A percentile compares a stretch with the other conserved stretches of the same genome.
phyloP scores from a whole-genome alignment of 2,113 vertebrate species.

The Colius striatus region DNA sequence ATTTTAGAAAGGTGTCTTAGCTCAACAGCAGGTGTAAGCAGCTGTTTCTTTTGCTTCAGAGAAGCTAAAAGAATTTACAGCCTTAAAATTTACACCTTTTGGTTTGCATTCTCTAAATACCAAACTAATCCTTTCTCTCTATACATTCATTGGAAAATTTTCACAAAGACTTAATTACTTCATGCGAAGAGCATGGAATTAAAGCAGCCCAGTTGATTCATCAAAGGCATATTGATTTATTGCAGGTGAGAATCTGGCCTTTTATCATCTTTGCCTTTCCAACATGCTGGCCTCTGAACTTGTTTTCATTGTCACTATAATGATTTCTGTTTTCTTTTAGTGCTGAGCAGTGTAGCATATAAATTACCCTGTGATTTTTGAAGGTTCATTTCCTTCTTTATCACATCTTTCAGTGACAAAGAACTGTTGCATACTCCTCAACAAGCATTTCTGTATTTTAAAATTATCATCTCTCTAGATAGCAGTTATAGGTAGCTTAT shows the following conservation, averaged over 20 bases:
- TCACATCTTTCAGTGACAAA: neutral
- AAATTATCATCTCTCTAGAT: neutral
- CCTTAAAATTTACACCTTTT: neutral
- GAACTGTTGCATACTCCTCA: neutral
- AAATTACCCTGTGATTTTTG: neutral
- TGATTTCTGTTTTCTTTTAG: neutral
- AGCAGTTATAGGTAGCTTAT: neutral
- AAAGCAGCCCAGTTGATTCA: neutral
- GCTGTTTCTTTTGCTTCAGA: neutral
- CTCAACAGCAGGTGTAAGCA: neutral
- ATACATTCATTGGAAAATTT: neutral
- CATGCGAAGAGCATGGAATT: neutral
- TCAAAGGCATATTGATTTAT: neutral
- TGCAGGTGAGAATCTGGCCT: neutral
- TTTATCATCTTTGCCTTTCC: neutral
- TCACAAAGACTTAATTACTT: neutral
- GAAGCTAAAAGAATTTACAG: neutral
- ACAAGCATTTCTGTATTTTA: neutral
- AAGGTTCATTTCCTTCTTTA: neutral
- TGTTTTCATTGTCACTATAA: neutral
- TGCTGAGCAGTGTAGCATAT: neutral
- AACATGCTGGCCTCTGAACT: neutral
- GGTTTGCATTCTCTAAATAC: neutral
- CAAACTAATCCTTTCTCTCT: neutral
- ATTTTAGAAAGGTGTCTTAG: neutral